Percentiles rank a stretch among this genome's conserved stretches.
Evolutionary conservation across 2,888 invertebrate genomes (phyloP).

Genomic region (Drosophila aldrichi): DNA sequence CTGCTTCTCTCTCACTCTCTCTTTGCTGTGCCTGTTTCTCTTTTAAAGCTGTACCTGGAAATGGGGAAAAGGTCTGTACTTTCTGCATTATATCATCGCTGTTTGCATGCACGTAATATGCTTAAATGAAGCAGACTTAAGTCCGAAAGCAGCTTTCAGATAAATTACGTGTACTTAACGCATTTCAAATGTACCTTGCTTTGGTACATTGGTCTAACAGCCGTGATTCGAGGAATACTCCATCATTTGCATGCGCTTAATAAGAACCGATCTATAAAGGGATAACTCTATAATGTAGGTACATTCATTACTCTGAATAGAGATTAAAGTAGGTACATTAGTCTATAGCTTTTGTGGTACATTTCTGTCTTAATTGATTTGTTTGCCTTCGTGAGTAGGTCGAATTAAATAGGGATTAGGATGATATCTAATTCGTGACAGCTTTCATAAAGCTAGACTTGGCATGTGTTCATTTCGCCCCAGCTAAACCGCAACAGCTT

Average conservation of each 20-base stretch:
- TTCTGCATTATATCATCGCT: constrained; percentile 10
- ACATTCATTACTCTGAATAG: too few species aligned
- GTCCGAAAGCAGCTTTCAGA: not conserved
- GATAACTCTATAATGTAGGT: too few species aligned
- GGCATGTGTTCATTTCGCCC: not conserved
- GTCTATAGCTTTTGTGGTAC: not conserved
- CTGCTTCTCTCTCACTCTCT: not conserved
- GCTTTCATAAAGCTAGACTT: not conserved
- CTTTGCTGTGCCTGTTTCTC: not conserved
- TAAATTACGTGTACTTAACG: not conserved
- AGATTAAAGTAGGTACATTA: too few species aligned
- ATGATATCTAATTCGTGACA: not conserved
- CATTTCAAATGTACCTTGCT: not conserved
- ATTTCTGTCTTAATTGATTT: not conserved
- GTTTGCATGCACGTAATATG: constrained; percentile 1
- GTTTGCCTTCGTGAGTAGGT: not conserved
- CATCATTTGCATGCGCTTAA: not conserved
- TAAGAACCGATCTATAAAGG: too few species aligned
- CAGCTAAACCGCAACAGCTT: not conserved
- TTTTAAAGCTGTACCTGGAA: constrained; percentile 10
- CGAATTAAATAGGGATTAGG: not conserved
- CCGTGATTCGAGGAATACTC: not conserved
- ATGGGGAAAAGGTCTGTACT: constrained; percentile 12
- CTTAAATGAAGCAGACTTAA: constrained; percentile 6
- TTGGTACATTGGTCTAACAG: not conserved